Base-by-base conservation (phyloP, 2,797 vertebrate genomes). In the Thaleichthys pacificus region DNA sequence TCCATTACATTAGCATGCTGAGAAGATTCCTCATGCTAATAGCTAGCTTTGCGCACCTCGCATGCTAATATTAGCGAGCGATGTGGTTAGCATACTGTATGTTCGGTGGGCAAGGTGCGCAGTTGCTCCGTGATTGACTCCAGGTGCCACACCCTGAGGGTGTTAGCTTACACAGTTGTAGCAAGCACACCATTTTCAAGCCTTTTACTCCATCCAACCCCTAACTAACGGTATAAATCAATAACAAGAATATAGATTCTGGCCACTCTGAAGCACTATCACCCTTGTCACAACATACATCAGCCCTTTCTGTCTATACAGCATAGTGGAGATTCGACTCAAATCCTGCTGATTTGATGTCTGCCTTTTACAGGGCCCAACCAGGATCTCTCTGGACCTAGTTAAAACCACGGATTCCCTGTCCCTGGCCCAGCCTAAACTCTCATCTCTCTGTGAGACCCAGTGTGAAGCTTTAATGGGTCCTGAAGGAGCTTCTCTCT, bases 391-490 rank as follows among this genome's bases (percentile, higher is more conserved):
- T 47, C 22, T 58, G 22, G 51, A 8, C 19, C 21, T 65, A 42
- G 22, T 72, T 66, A 42, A 66, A 72, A 26, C 21, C 28, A 21
- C 47, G 8, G 62, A 22, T 32, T 6, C 65, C 56, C 22, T 51
- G 62, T 58, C 8, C 32, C 70, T 66, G 70, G 32, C 22, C 62
- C 14, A 19, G n/a, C 17, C 54, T 38, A 57, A 72, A 51, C 51
- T 22, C 19, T 26, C 7, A 11, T 57, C 32, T 28, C 54, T 72
- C 62, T 42, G 24, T 22, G 58, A 66, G 32, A 42, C n/a, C 26
- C 6, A 8, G 63, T 58, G 63, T 58, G 64, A 14, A 5, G 71
- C 24, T 67, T 38, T 60, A 72, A 72, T 72, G 64, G 30, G 21
- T 22, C 61, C 51, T 65, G 1, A 14, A 73, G 57, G 35, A 19